Conservation (phyloP, 2,113 vertebrate genomes). For the Chaetodon auriga region DNA sequence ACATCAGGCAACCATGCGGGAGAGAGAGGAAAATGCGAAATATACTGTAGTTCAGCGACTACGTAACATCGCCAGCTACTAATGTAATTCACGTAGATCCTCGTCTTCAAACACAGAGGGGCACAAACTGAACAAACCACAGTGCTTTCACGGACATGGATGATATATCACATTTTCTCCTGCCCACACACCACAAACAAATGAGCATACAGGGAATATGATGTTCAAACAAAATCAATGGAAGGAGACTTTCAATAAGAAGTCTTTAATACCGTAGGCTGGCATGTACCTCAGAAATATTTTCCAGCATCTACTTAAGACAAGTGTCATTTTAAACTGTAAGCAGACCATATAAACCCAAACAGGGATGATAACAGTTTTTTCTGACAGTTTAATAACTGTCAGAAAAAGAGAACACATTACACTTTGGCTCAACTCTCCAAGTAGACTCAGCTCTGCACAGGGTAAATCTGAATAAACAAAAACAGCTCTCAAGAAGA, state of each 20-base stretch:
- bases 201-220: constrained; percentile 23
- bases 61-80: background rate
- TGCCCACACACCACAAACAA: constrained; percentile 43
- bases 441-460: constrained; percentile 37
- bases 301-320: constrained; percentile 39
- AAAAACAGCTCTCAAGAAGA: constrained; percentile 52
- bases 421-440: constrained; percentile 57
- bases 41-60: constrained; percentile 17
- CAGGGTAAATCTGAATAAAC: constrained; percentile 50
- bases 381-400: constrained; percentile 19
- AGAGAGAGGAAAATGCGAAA: constrained; percentile 37
- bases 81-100: constrained; percentile 38
- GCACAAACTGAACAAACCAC: constrained; percentile 25
- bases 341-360: constrained; percentile 32
- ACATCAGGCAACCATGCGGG: constrained; percentile 30
- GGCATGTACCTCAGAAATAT: constrained; percentile 37
- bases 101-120: constrained; percentile 29
- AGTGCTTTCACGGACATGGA: constrained; percentile 40
- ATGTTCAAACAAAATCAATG: constrained; percentile 31
- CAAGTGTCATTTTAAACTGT: constrained; percentile 35
- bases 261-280: constrained; percentile 13
- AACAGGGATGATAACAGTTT: constrained; percentile 39
- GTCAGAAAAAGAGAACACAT: constrained; percentile 45
- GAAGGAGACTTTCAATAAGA: constrained; percentile 29
- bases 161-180: constrained; percentile 28